Conservation (phyloP, 2,113 vertebrate species). For the Strigops habroptila region DNA sequence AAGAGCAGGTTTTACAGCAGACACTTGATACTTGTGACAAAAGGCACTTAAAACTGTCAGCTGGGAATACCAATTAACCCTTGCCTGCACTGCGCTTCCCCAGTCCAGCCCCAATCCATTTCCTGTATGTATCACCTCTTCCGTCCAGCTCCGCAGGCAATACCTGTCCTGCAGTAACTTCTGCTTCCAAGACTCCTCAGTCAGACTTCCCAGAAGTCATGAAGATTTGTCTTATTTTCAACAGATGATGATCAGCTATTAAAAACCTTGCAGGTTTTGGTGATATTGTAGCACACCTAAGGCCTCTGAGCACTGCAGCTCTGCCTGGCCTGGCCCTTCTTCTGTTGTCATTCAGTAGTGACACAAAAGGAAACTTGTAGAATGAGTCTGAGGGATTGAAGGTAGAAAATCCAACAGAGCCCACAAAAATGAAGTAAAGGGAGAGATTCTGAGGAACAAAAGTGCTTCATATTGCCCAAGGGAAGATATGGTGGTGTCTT, state of each 20-base stretch:
- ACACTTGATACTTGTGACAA: slow-evolving; percentile 51
- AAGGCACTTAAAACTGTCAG: slow-evolving; percentile 29
- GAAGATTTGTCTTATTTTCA: not conserved
- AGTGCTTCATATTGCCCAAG: not conserved
- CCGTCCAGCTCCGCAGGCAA: not conserved
- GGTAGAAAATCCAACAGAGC: not conserved
- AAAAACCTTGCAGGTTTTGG: not conserved
- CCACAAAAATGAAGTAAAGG: not conserved
- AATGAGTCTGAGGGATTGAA: not conserved
- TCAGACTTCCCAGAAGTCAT: not conserved
- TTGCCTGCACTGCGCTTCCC: not conserved
- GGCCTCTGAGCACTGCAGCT: not conserved
- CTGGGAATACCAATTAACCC: slow-evolving; percentile 11
- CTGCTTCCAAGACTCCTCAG: not conserved
- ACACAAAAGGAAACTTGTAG: not conserved
- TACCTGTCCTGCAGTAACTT: not conserved
- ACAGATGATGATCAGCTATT: not conserved
- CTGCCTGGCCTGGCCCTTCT: not conserved
- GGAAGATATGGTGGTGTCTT: not conserved
- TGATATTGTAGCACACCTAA: not conserved
- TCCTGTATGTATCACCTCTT: not conserved
- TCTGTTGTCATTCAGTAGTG: too few species aligned
- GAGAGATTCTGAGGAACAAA: not conserved
- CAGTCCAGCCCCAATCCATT: slow-evolving; percentile 9
- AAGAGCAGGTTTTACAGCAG: slow-evolving; percentile 47